Base-by-base conservation (phyloP, 2,113 vertebrate species). In the Sterrhoptilus dennistouni region DNA sequence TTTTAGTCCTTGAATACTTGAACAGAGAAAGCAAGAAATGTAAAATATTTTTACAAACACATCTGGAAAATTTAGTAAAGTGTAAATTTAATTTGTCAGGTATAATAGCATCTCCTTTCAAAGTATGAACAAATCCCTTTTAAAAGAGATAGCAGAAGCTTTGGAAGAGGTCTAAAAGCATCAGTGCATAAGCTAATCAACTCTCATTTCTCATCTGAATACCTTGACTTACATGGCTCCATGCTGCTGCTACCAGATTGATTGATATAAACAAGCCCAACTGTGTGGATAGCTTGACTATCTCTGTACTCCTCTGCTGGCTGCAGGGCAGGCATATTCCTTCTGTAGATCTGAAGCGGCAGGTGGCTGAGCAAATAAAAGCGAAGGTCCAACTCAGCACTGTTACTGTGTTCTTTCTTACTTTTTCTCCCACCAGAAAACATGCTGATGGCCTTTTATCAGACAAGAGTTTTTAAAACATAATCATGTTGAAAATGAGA, bases 301-400 rank as follows among this genome's bases (percentile, higher is more conserved):
- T 40, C 74, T 64, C 64, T 50, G 24, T 49, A 36, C 5, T 57
- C 53, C 47, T 80, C 63, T 80, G 59, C 29, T 69, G 63, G 75
- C 63, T 80, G 36, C 83, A 81, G 45, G 85, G 83, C 59, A 72
- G 50, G 63, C 20, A 45, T 36, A 59, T 52, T 90, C 54, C 45
- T 61, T 76, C 57, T 14, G 77, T 5, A 86, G 71, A 81, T 54
- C 59, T 59, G 59, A 96, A 83, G 63, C 0, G 0, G 79, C 83
- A 89, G 50, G 94, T 83, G 86, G 76, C 80, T 81, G 38, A 92
- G 72, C 29, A 83, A 88, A 81, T 70, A 35, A 66, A 94, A 89
- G 42, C 20, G 79, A 59, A 86, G 54, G 79, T 65, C 83, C 86
- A 54, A 35, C 66, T 83, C 68, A 70, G 68, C 68, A 65, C 11